Evolutionary conservation across 2,113 vertebrate species (phyloP).

Genomic region (Anhinga anhinga): DNA sequence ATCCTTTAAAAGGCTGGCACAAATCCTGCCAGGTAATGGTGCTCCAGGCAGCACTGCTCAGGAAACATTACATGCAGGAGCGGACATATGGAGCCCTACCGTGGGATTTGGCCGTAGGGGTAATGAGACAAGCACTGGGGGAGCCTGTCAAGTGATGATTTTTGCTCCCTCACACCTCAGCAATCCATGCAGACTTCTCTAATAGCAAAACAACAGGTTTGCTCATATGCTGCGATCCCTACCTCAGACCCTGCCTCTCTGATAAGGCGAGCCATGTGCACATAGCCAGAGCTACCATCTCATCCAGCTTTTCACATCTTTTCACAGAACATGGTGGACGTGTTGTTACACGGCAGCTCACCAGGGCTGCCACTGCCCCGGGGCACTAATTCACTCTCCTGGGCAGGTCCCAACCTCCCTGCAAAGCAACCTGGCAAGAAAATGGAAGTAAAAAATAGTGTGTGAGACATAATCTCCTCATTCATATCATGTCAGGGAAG

Average conservation of each 20-base stretch:
- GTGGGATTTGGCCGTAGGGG: constrained; percentile 16
- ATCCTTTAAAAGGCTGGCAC: constrained; percentile 61
- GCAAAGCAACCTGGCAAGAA: not conserved
- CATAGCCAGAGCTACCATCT: not conserved
- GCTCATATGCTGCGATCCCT: not conserved
- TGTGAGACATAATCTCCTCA: not conserved
- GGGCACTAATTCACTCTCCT: constrained; percentile 39
- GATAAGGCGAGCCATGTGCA: accelerated
- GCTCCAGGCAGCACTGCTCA: constrained; percentile 5
- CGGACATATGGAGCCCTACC: not conserved
- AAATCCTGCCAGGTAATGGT: constrained; percentile 1
- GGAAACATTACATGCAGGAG: not conserved
- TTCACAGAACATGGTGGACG: not conserved
- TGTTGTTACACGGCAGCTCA: not conserved
- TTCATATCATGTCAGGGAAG: not conserved
- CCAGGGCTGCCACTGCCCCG: not conserved
- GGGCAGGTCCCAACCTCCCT: not conserved
- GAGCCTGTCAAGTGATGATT: constrained; percentile 36
- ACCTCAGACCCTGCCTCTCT: not conserved
- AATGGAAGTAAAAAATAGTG: not conserved
- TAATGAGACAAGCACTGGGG: not conserved
- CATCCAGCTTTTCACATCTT: not conserved
- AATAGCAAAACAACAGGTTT: constrained; percentile 7
- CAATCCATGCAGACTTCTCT: not conserved
- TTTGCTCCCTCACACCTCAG: not conserved